Base-by-base conservation (phyloP, 2,113 vertebrate genomes). In the Hippoglossus stenolepis region DNA sequence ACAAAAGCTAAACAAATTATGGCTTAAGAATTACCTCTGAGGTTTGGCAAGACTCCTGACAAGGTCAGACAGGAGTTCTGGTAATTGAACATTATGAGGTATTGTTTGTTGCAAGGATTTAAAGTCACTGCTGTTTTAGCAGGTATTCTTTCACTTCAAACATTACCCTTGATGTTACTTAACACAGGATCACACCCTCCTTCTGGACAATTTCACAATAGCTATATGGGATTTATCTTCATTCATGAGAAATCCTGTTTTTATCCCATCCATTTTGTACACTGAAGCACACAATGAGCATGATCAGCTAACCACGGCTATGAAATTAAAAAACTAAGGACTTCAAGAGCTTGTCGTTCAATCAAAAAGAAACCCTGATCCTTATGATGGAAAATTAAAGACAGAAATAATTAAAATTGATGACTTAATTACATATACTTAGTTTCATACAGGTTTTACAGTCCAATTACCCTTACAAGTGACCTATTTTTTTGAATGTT, bases 131-230 rank as follows among this genome's bases (percentile, higher is more conserved):
- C 26, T 43, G 1, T 24, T 14, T 60, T 49, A 17, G 8, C 4
- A 43, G 49, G 6, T 3, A 15, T 31, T 47, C 9, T 45, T 23
- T 7, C 66, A 20, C 35, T 31, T 69, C 56, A 70, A 75, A 80
- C 60, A 69, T 47, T 1, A 77, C 74, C 70, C 1, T 26, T 38
- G 40, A 13, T 43, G 40, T 65, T 49, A 14, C 43, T 38, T 43
- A 63, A 73, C 57, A 69, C 21, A 21, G 21, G 51, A 53, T 57
- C 17, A 66, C 24, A 43, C 0, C 7, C 17, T 7, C 8, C 7
- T 21, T 17, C 38, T 13, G 5, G 23, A 64, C 26, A 1, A 63
- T 24, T 64, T 80, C n/a, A 24, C 58, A 62, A 68, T 12, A 28
- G 3, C 13, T 43, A 26, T 17, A 35, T 1, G 5, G 35, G 12